phyloP scores from a whole-genome alignment of 2,113 vertebrate genomes.

The Delphinapterus leucas region DNA sequence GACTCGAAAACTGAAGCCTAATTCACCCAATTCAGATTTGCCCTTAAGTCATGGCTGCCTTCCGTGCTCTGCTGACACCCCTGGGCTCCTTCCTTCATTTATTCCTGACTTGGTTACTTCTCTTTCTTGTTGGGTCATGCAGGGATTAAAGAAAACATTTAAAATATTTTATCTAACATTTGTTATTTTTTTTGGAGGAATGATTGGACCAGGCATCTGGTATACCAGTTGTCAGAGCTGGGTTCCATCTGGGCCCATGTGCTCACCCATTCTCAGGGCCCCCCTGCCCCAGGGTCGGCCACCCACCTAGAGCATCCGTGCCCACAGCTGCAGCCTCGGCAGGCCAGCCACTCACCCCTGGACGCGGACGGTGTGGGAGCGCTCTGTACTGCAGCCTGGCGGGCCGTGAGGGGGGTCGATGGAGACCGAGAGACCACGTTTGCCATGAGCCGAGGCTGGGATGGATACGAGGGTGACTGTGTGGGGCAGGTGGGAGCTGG shows the following conservation, averaged over 20 bases:
- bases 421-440: conserved; percentile 93
- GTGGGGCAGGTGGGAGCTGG: conserved; percentile 93
- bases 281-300: neutral
- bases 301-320: neutral
- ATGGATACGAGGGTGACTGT: conserved; percentile 97
- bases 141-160: neutral
- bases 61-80: fast-evolving
- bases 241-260: neutral
- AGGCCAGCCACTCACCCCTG: conserved; percentile 88
- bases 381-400: conserved; percentile 85
- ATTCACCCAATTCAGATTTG: neutral
- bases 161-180: neutral
- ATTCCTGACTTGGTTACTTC: neutral
- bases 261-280: neutral
- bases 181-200: neutral
- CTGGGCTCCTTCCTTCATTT: neutral
- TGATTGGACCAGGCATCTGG: neutral
- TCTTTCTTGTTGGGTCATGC: neutral
- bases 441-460: conserved; percentile 90
- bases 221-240: neutral
- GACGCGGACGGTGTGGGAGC: conserved; percentile 91
- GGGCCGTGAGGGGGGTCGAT: conserved; percentile 88
- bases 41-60: neutral
- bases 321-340: neutral
- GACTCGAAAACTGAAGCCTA: neutral